A percentile compares a stretch with the other conserved stretches of the same genome.
Evolutionary conservation across 1,140 invertebrate genomes (phyloP).

Genomic region (Penaeus indicus): DNA sequence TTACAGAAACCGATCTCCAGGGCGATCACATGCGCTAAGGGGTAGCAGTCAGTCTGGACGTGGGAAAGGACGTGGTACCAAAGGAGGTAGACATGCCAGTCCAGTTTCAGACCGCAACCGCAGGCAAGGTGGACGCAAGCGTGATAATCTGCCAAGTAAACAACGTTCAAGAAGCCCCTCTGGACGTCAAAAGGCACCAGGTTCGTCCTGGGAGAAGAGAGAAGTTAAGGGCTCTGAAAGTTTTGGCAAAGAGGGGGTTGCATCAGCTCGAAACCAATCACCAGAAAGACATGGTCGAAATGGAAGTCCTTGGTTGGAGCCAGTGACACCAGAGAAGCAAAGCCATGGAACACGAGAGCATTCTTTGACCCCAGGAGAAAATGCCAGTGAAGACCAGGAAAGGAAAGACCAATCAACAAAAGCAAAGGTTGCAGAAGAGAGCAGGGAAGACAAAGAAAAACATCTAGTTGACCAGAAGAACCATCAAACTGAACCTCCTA

Average conservation of each 20-base stretch:
- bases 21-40: neutral
- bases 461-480: neutral
- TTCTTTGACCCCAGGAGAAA: neutral
- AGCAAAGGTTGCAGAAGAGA: neutral
- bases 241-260: constrained; percentile 8
- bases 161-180: constrained; percentile 47
- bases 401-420: constrained; percentile 22
- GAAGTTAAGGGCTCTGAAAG: neutral
- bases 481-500: neutral
- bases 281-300: constrained; percentile 53
- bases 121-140: constrained; percentile 9
- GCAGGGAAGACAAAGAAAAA: constrained; percentile 21
- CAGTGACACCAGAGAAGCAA: constrained; percentile 57
- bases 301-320: constrained; percentile 57
- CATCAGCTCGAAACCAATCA: constrained; percentile 13
- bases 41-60: neutral
- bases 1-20: constrained; percentile 3
- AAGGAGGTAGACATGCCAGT: constrained; percentile 32
- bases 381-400: constrained; percentile 3
- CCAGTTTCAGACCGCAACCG: constrained; percentile 14
- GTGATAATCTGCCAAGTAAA: constrained; percentile 16
- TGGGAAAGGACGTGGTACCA: constrained; percentile 1
- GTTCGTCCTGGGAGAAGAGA: constrained; percentile 34
- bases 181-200: neutral
- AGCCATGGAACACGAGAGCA: constrained; percentile 19